Conservation (phyloP, 2,113 vertebrate genomes). For the Indicator maculatus region DNA sequence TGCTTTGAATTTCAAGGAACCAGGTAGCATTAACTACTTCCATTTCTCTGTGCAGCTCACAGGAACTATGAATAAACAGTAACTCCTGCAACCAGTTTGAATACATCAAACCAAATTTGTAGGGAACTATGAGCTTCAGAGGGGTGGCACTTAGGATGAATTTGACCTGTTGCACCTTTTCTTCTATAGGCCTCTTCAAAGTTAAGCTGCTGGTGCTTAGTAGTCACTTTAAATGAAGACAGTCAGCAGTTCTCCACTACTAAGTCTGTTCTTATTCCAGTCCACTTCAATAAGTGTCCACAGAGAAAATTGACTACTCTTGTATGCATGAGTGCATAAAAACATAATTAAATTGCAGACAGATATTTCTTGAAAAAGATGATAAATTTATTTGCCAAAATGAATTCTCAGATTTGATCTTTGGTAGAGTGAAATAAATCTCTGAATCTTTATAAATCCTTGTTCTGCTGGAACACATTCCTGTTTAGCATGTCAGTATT, state of each 20-base stretch:
- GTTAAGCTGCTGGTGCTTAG: background rate
- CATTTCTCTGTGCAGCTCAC: background rate
- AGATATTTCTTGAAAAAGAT: background rate
- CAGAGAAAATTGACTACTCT: background rate
- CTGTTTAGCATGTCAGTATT: background rate
- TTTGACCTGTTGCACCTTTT: background rate
- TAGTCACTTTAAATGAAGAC: background rate
- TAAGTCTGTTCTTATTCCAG: background rate
- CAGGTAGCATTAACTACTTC: background rate
- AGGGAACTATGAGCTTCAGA: background rate
- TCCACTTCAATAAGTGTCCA: background rate
- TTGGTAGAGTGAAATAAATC: background rate
- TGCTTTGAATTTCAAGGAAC: slow-evolving; percentile 14
- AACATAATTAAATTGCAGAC: background rate
- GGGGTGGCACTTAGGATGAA: background rate
- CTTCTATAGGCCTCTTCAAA: background rate
- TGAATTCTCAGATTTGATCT: background rate
- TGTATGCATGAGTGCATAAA: background rate
- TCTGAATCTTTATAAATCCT: background rate
- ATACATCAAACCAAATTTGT: background rate
- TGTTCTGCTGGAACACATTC: background rate
- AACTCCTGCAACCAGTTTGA: background rate
- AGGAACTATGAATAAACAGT: background rate
- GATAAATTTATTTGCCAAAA: background rate
- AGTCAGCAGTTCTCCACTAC: background rate